A percentile compares a stretch with the other conserved stretches of the same genome.
phyloP scores from a whole-genome alignment of 2,888 invertebrate genomes.

The Zeuzera pyrina region DNA sequence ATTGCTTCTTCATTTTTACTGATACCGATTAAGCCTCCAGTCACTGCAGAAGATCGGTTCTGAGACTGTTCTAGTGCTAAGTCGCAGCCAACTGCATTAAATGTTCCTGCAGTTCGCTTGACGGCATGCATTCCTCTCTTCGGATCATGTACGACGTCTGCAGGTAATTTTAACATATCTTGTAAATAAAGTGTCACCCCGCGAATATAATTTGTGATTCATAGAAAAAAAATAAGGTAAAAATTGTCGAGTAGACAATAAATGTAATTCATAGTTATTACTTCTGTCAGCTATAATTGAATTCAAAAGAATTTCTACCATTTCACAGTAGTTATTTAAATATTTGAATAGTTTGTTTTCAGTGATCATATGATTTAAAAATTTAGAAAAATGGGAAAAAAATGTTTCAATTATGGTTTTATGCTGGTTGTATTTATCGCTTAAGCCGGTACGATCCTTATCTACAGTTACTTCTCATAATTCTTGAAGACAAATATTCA shows the following conservation, averaged over 20 bases:
- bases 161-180: slow-evolving; percentile 6
- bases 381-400: slow-evolving; percentile 3
- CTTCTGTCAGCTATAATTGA: slow-evolving; percentile 3
- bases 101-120: slow-evolving; percentile 15
- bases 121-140: slow-evolving; percentile 11
- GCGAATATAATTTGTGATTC: slow-evolving; percentile 5
- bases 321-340: slow-evolving; percentile 3
- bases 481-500: slow-evolving; percentile 5
- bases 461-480: slow-evolving; percentile 4
- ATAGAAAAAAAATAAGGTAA: slow-evolving; percentile 5
- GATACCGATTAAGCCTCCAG: slow-evolving; percentile 7
- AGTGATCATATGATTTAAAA: slow-evolving; percentile 1
- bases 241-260: slow-evolving; percentile 3
- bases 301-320: slow-evolving; percentile 1
- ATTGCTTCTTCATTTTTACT: slow-evolving; percentile 22
- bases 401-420: slow-evolving; percentile 3
- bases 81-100: slow-evolving; percentile 18
- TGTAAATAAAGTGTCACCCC: slow-evolving; percentile 6
- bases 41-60: slow-evolving; percentile 19
- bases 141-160: slow-evolving; percentile 5
- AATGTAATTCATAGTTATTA: slow-evolving; percentile 6
- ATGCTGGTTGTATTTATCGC: slow-evolving; percentile 2
- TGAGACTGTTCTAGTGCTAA: slow-evolving; percentile 24
- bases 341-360: slow-evolving; percentile 3
- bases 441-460: slow-evolving; percentile 3